Evolutionary conservation across 1,140 invertebrate genomes (phyloP).

Genomic region (Saccostrea echinata): DNA sequence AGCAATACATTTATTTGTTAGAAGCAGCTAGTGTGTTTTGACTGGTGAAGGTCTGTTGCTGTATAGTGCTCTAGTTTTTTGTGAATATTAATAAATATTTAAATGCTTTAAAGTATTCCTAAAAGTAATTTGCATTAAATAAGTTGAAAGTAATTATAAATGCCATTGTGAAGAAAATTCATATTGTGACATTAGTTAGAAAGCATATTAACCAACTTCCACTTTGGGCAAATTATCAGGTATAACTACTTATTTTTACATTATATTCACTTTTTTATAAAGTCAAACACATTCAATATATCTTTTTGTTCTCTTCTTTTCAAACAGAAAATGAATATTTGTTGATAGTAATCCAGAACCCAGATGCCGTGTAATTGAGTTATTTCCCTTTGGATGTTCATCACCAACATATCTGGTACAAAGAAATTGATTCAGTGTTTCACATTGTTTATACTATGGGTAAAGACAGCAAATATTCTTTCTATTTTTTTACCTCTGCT

Average conservation of each 20-base stretch:
- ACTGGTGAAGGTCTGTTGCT: not conserved
- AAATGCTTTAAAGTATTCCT: not conserved
- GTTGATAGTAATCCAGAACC: constrained; percentile 76
- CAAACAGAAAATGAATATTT: constrained; percentile 75
- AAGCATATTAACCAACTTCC: constrained; percentile 17
- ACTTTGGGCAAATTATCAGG: constrained; percentile 17
- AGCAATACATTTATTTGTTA: not conserved
- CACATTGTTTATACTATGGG: not conserved
- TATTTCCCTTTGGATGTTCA: constrained; percentile 36
- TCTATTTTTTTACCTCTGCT: constrained; percentile 23
- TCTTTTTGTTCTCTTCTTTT: constrained; percentile 51
- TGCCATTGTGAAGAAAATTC: not conserved
- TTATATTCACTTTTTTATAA: not conserved
- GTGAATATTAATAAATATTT: not conserved
- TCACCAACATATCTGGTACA: constrained; percentile 20
- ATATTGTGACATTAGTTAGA: constrained; percentile 17
- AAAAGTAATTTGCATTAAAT: not conserved
- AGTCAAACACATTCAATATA: constrained; percentile 19
- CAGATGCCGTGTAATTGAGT: constrained; percentile 59
- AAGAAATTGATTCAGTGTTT: constrained; percentile 33
- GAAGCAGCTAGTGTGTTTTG: not conserved
- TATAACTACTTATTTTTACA: not conserved
- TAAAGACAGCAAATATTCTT: constrained; percentile 20
- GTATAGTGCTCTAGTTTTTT: not conserved
- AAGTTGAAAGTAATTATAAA: not conserved